These are phyloP conservation scores for Sebastes nivosus DNA, from an alignment of 2,797 vertebrate species.

Conservation along the genomic window DNA sequence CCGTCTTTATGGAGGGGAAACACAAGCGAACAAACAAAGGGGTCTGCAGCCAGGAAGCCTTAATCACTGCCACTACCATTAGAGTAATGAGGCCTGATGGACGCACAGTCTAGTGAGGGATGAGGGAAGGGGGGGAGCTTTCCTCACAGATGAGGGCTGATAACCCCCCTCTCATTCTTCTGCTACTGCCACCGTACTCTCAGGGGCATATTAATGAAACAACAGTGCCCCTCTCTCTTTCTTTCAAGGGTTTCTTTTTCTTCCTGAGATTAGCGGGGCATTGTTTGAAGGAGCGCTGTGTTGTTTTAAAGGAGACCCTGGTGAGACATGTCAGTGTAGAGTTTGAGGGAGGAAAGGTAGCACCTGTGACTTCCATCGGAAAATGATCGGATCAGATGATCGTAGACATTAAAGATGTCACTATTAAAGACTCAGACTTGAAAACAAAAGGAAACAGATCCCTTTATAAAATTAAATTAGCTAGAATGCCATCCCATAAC, in stretches of 20 bases:
- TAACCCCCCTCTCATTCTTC: conserved; percentile 64
- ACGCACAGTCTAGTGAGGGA: conserved; percentile 70
- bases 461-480: conserved; percentile 11
- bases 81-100: conserved; percentile 85
- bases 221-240: conserved; percentile 45
- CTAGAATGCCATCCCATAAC: background rate
- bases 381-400: conserved; percentile 20
- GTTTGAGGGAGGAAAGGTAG: conserved; percentile 9
- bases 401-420: background rate
- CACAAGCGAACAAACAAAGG: conserved; percentile 77
- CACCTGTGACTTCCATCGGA: conserved; percentile 23
- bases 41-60: conserved; percentile 82
- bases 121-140: conserved; percentile 51
- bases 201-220: conserved; percentile 73
- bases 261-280: conserved; percentile 58
- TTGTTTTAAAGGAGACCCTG: conserved; percentile 50
- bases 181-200: conserved; percentile 59
- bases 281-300: conserved; percentile 58
- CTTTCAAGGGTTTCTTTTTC: conserved; percentile 57
- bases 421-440: background rate
- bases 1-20: conserved; percentile 74
- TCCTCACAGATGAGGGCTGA: conserved; percentile 74
- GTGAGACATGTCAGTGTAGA: conserved; percentile 7
- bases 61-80: conserved; percentile 83
- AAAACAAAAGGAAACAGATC: background rate